phyloP scores from a whole-genome alignment of 2,113 vertebrate species.

The Rhizomys pruinosus region DNA sequence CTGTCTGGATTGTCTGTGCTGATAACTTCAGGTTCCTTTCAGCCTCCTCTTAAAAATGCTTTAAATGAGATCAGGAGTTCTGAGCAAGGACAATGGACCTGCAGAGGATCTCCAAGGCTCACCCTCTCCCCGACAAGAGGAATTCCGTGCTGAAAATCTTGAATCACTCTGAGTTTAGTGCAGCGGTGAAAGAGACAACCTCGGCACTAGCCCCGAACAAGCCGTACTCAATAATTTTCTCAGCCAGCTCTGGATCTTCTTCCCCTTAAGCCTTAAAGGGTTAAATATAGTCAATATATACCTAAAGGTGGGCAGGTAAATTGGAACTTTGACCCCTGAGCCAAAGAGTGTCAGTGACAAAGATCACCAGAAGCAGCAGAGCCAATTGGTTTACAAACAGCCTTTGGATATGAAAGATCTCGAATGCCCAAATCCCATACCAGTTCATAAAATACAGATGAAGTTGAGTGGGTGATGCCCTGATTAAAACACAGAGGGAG shows the following conservation, averaged over 20 bases:
- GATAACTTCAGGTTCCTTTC: conserved; percentile 5
- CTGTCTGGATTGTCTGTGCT: not conserved
- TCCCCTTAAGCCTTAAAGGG: not conserved
- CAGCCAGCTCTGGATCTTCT: not conserved
- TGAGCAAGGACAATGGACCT: not conserved
- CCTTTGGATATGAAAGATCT: not conserved
- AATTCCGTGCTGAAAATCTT: conserved; percentile 45
- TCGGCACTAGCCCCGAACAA: conserved; percentile 6
- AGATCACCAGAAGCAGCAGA: not conserved
- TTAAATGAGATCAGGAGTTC: conserved; percentile 36
- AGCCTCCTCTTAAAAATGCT: conserved; percentile 12
- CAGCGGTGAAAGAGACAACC: not conserved
- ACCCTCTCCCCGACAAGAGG: conserved; percentile 38
- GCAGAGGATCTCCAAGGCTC: conserved; percentile 15
- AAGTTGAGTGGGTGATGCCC: not conserved
- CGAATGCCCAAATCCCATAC: not conserved
- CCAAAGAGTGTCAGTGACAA: not conserved
- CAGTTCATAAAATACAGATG: not conserved
- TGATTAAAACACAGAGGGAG: not conserved
- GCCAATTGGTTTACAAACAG: not conserved
- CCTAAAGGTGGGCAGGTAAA: not conserved
- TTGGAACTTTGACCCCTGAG: not conserved
- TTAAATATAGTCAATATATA: not conserved
- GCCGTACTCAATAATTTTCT: not conserved
- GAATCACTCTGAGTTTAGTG: conserved; percentile 37